Evolutionary conservation across 2,888 invertebrate genomes (phyloP).

Genomic region (Lasioglossum figueresi): DNA sequence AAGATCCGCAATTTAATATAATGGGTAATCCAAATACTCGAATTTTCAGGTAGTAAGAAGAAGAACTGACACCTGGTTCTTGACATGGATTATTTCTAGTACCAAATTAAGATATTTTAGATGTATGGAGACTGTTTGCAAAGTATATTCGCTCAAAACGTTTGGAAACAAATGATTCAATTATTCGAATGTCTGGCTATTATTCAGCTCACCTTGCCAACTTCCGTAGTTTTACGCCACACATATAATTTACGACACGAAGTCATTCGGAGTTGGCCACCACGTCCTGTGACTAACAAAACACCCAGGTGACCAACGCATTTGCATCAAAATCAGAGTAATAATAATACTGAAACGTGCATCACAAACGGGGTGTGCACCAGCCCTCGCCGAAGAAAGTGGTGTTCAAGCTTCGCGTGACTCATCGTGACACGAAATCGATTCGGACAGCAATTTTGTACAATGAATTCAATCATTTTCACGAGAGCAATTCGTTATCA

Average conservation of each 20-base stretch:
- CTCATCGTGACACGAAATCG: slow-evolving; percentile 64
- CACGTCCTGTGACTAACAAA: slow-evolving; percentile 69
- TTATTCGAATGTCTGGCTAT: slow-evolving; percentile 1
- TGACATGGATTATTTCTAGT: not conserved
- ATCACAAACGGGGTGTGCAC: slow-evolving; percentile 63
- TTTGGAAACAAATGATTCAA: slow-evolving; percentile 7
- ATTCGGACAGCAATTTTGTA: not conserved
- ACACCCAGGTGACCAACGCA: slow-evolving; percentile 61
- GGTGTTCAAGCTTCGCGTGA: slow-evolving; percentile 74
- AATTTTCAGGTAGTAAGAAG: not conserved
- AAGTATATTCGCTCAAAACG: not conserved
- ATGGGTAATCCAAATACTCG: too few species aligned
- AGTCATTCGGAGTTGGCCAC: slow-evolving; percentile 53
- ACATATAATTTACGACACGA: slow-evolving; percentile 10
- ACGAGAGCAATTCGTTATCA: not conserved
- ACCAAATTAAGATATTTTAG: too few species aligned
- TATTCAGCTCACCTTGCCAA: slow-evolving; percentile 5
- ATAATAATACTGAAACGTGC: slow-evolving; percentile 39
- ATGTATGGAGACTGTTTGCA: too few species aligned
- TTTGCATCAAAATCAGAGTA: slow-evolving; percentile 73
- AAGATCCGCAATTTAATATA: too few species aligned
- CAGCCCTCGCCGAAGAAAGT: slow-evolving; percentile 64
- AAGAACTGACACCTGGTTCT: not conserved
- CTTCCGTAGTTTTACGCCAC: not conserved
- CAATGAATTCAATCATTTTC: slow-evolving; percentile 1